These are phyloP conservation scores for Tineola bisselliella DNA, from an alignment of 2,888 invertebrate genomes.

Conservation along the genomic window DNA sequence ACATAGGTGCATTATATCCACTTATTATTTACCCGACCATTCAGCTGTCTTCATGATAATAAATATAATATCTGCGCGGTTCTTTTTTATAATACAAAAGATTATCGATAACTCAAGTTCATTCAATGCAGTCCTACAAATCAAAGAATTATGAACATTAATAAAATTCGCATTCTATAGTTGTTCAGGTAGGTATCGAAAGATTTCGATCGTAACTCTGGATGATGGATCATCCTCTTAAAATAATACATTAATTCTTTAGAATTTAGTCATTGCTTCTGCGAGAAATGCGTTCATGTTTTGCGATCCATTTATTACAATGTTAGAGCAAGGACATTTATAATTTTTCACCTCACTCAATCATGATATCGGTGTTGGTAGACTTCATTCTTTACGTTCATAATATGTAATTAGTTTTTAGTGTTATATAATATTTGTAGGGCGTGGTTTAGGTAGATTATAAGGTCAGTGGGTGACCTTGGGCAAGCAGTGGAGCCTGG, in stretches of 20 bases:
- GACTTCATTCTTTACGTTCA: neutral
- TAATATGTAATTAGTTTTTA: neutral
- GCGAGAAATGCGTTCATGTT: neutral
- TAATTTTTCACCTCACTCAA: neutral
- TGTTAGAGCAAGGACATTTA: slow-evolving; percentile 8
- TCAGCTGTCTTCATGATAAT: slow-evolving; percentile 3
- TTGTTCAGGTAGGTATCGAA: slow-evolving; percentile 7
- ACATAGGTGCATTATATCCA: slow-evolving; percentile 1
- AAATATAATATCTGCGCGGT: neutral
- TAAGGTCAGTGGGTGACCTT: slow-evolving; percentile 63
- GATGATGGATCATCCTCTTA: slow-evolving; percentile 5
- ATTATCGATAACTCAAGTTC: neutral
- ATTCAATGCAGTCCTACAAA: neutral
- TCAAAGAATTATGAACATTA: slow-evolving; percentile 3
- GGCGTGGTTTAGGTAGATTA: slow-evolving; percentile 27
- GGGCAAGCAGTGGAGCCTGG: slow-evolving; percentile 21
- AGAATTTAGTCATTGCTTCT: neutral
- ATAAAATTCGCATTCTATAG: neutral
- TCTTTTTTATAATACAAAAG: neutral
- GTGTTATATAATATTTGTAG: neutral
- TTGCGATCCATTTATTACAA: slow-evolving; percentile 1
- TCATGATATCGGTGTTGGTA: slow-evolving; percentile 5
- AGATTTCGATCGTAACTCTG: slow-evolving; percentile 10
- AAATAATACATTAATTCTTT: neutral
- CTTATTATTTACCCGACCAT: neutral